phyloP scores from a whole-genome alignment of 2,797 vertebrate genomes.

The Muscicapa striata region DNA sequence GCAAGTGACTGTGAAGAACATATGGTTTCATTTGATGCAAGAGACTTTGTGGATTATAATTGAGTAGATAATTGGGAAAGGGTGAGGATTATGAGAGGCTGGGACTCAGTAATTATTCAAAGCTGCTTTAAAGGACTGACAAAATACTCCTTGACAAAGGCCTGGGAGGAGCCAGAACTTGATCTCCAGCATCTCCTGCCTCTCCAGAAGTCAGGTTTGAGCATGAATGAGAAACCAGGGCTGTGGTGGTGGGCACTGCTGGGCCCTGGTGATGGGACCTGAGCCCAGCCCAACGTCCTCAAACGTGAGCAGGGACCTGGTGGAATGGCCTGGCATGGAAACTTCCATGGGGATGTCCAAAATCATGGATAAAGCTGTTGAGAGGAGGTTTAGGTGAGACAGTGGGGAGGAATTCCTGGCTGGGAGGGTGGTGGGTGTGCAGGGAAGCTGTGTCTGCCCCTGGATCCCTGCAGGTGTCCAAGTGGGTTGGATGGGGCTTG shows the following conservation, averaged over 20 bases:
- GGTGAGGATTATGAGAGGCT: constrained; percentile 45
- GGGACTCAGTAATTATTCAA: constrained; percentile 51
- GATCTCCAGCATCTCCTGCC: not conserved
- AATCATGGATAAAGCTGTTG: rapidly evolving
- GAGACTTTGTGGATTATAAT: constrained; percentile 64
- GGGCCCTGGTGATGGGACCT: rapidly evolving
- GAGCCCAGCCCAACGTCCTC: not conserved
- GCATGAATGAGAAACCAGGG: rapidly evolving
- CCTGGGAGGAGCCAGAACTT: not conserved
- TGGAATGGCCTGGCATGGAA: rapidly evolving
- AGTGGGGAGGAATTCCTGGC: not conserved
- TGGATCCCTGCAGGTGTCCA: not conserved
- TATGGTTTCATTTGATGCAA: constrained; percentile 54
- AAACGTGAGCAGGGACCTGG: rapidly evolving
- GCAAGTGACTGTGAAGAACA: constrained; percentile 19
- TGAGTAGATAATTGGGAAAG: constrained; percentile 67
- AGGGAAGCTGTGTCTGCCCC: not conserved
- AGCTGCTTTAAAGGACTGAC: constrained; percentile 33
- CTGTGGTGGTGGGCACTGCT: rapidly evolving
- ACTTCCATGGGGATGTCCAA: rapidly evolving
- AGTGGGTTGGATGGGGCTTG: not conserved
- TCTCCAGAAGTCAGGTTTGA: not conserved
- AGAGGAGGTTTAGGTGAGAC: not conserved
- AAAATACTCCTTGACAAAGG: constrained; percentile 30
- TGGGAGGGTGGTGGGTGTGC: rapidly evolving